Evolutionary conservation across 92 coral and sea anemone species (phyloP), one percentile per base, ranked within the genome.

Genomic region (Phenganax stokvisi): DNA sequence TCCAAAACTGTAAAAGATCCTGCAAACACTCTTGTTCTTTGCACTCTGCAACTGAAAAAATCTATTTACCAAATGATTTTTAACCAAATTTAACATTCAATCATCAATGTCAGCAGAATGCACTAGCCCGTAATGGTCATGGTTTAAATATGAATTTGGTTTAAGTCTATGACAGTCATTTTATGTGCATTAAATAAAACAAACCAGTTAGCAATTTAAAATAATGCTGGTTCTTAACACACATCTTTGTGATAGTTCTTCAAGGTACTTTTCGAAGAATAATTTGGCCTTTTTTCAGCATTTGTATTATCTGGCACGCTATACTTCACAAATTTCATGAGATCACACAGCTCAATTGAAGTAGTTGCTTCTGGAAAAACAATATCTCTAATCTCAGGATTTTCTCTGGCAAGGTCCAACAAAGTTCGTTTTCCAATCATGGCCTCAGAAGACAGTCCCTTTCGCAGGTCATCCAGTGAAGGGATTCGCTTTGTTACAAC

Each of bases 381-480:
- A 9, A 76, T 66, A 12, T 77, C 53, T 76, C 72, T 60, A 25
- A 77, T 74, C 28, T 84, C 68, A 7, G 31, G 25, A 17, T 84
- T 77, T 16, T 69, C 70, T 64, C 25, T 56, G 63, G 70, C 51
- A 54, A 77, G 76, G 80, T 84, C 84, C 51, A 62, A 59, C 84
- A 44, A 70, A 65, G 25, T 77, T 65, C 61, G 79, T 67, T 44
- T 67, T 67, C 79, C 80, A 16, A 56, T 72, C 72, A 61, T 73
- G 5, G 80, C 58, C 16, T 71, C 30, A 52, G 69, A 37, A 71
- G 76, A 72, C 53, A 84, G 72, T 62, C 87, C 84, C 61, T 84
- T 84, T 74, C 78, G 79, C 75, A 84, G 76, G 62, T 84, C 84
- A 65, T 84, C 87, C 84, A 84, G 30, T 65, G 70, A 72, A 64